Conservation (phyloP, 2,113 vertebrate genomes). For the Irena cyanogastra region DNA sequence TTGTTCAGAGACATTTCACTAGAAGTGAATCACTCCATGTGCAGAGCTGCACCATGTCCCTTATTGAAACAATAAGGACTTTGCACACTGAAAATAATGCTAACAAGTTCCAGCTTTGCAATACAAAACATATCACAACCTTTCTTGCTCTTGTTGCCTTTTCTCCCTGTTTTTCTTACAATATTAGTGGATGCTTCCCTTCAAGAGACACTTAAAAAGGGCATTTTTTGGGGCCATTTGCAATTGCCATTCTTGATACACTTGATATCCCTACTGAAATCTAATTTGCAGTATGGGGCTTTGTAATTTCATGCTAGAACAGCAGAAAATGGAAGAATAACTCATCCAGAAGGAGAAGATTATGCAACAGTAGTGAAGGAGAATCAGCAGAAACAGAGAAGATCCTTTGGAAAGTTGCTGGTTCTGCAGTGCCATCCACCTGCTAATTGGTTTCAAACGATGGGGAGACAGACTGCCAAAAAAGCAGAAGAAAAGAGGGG, state of each 20-base stretch:
- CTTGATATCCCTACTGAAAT: conserved; percentile 43
- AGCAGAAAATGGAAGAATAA: conserved; percentile 65
- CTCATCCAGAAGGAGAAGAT: conserved; percentile 44
- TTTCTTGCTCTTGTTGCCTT: neutral
- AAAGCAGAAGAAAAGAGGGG: neutral
- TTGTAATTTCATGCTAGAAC: conserved; percentile 71
- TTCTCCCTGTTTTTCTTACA: neutral
- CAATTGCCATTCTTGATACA: conserved; percentile 40
- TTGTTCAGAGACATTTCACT: neutral
- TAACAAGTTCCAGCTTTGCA: neutral
- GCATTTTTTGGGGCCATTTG: neutral
- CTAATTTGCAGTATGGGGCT: conserved; percentile 51
- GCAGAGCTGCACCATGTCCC: neutral
- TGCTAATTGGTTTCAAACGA: conserved; percentile 29
- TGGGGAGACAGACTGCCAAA: neutral
- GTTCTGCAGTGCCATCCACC: neutral
- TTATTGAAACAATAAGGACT: neutral
- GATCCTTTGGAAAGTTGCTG: conserved; percentile 23
- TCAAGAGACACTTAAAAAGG: neutral
- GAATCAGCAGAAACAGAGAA: conserved; percentile 18
- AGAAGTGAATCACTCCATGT: neutral
- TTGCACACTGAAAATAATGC: neutral
- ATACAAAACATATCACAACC: neutral
- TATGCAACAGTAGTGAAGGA: conserved; percentile 32
- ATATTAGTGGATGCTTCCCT: neutral